These are phyloP conservation scores for Shargacucullia verbasci DNA, from an alignment of 2,888 invertebrate genomes.

Conservation along the genomic window DNA sequence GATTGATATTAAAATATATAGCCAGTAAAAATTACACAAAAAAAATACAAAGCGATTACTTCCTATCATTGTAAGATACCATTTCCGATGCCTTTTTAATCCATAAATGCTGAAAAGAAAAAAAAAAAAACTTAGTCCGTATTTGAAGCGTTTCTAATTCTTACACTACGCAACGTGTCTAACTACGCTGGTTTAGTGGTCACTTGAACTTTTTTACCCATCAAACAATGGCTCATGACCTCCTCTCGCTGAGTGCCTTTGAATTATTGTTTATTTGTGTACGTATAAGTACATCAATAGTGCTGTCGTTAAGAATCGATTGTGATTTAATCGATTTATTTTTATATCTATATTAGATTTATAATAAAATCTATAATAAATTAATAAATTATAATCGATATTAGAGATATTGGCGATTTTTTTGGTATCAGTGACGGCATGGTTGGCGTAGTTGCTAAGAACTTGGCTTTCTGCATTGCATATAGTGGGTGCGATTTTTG, in stretches of 20 bases:
- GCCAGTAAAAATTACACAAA: too few relatives aligned
- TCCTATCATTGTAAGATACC: too few relatives aligned
- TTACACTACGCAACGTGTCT: slow-evolving; percentile 52
- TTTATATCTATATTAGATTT: too few relatives aligned
- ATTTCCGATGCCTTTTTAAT: too few relatives aligned
- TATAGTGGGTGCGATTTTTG: too few relatives aligned
- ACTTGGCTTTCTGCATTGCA: too few relatives aligned
- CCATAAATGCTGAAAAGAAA: too few relatives aligned
- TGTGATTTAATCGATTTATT: slow-evolving; percentile 10
- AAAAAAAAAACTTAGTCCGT: slow-evolving; percentile 45
- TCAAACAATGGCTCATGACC: slow-evolving; percentile 79
- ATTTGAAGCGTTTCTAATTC: slow-evolving; percentile 25
- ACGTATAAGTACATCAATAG: slow-evolving; percentile 41
- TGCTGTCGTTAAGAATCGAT: slow-evolving; percentile 19
- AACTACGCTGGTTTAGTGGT: slow-evolving; percentile 55
- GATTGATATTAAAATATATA: slow-evolving; percentile 15
- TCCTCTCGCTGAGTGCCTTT: slow-evolving; percentile 73
- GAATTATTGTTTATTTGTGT: slow-evolving; percentile 75
- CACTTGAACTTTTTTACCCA: slow-evolving; percentile 58
- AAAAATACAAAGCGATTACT: too few relatives aligned
- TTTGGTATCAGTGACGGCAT: too few relatives aligned
- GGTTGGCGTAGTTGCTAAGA: too few relatives aligned
- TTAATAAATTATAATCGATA: background rate
- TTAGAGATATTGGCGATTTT: too few relatives aligned
- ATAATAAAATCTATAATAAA: too few relatives aligned